Evolutionary conservation across 2,113 vertebrate genomes (phyloP).

Genomic region (Syngnathus floridae): DNA sequence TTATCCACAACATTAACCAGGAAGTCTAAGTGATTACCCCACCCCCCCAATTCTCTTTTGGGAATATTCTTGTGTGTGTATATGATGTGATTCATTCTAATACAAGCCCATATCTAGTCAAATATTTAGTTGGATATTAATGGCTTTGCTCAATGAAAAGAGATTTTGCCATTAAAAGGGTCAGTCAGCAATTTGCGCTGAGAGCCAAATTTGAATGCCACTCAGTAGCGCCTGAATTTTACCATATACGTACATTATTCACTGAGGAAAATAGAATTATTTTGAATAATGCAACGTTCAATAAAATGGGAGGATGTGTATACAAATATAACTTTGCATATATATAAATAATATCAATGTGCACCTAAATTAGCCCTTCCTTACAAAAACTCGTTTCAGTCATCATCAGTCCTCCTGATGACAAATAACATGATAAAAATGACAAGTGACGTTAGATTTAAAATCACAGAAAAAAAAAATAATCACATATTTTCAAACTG

Average conservation of each 20-base stretch:
- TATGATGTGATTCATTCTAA: conserved; percentile 61
- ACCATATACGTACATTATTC: neutral
- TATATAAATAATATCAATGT: too few species aligned
- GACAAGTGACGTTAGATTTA: neutral
- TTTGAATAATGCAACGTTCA: neutral
- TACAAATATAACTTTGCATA: neutral
- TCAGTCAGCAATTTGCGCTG: conserved; percentile 17
- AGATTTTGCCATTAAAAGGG: conserved; percentile 28
- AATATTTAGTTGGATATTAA: conserved; percentile 61
- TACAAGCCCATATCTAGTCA: conserved; percentile 54
- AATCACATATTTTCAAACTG: neutral
- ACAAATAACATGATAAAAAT: neutral
- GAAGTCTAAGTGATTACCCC: conserved; percentile 57
- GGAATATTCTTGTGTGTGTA: conserved; percentile 43
- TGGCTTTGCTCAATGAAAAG: conserved; percentile 46
- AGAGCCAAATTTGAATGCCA: conserved; percentile 10
- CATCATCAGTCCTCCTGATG: neutral
- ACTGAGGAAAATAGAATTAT: neutral
- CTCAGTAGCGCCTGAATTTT: neutral
- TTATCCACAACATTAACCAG: conserved; percentile 75
- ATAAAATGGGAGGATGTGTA: neutral
- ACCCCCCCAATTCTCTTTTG: conserved; percentile 54
- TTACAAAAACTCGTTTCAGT: too few species aligned
- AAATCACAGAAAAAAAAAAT: neutral
- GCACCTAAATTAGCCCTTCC: too few species aligned